A percentile compares a stretch with the other conserved stretches of the same genome.
Conservation (phyloP, 2,888 invertebrate genomes). For the Autographa pulchrina region DNA sequence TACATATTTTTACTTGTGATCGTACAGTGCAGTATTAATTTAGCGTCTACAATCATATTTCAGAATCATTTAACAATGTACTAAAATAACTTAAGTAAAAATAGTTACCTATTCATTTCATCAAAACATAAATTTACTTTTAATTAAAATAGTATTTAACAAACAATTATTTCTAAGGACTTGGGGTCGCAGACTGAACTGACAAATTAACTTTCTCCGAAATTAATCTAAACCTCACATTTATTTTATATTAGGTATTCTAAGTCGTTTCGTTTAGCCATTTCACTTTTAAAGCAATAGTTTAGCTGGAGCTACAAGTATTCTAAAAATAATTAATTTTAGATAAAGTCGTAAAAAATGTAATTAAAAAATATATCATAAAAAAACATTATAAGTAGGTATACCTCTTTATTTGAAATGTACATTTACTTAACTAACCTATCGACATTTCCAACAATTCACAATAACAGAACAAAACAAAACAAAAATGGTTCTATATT, state of each 20-base stretch:
- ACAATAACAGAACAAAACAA: no score
- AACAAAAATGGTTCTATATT: no score
- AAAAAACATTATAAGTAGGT: no score
- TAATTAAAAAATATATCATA: no score
- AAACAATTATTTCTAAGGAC: constrained; percentile 15
- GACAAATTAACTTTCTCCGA: constrained; percentile 33
- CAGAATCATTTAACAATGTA: no score
- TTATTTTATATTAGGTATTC: constrained; percentile 36
- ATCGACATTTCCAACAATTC: no score
- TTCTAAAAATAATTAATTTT: neutral
- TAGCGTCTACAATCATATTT: no score
- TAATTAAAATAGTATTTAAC: constrained; percentile 14
- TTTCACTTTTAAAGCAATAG: constrained; percentile 2
- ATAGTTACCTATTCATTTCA: neutral
- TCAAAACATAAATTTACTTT: constrained; percentile 14
- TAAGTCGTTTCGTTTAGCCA: constrained; percentile 16
- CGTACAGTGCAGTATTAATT: no score
- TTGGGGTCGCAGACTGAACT: constrained; percentile 30
- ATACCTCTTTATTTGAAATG: no score
- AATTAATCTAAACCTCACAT: constrained; percentile 26
- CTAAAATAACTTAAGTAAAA: no score
- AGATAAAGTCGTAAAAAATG: neutral
- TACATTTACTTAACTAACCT: no score
- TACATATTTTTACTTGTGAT: no score
- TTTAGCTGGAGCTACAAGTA: neutral